Conservation (phyloP, 2,113 vertebrate genomes). For the Ahaetulla prasina region DNA sequence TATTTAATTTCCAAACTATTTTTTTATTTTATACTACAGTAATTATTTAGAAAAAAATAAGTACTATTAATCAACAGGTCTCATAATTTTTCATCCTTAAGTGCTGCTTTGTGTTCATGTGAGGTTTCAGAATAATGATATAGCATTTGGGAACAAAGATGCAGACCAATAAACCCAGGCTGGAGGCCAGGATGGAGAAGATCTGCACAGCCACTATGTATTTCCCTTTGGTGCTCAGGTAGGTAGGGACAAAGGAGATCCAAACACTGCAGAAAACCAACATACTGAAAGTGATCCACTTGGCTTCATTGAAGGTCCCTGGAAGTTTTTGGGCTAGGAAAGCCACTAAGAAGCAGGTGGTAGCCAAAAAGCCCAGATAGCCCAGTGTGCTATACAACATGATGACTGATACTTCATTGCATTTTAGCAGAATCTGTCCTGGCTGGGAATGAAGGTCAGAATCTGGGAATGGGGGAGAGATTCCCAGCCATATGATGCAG, state of each 20-base stretch:
- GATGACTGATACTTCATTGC: not conserved
- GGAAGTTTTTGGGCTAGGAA: not conserved
- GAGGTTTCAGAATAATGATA: not conserved
- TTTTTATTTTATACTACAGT: not conserved
- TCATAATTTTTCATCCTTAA: not conserved
- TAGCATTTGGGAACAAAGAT: not conserved
- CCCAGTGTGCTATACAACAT: not conserved
- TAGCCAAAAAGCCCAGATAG: not conserved
- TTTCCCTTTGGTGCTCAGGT: not conserved
- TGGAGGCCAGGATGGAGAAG: not conserved
- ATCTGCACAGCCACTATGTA: not conserved
- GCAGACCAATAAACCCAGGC: not conserved
- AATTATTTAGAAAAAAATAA: not conserved
- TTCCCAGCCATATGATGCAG: not conserved
- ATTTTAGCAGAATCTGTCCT: not conserved
- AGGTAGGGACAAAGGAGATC: not conserved
- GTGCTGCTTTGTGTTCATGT: not conserved
- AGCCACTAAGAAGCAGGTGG: not conserved
- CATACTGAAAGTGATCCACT: not conserved
- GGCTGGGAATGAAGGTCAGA: not conserved
- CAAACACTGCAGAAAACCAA: not conserved
- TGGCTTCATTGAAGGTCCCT: not conserved
- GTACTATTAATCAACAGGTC: not conserved
- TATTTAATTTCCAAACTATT: not conserved
- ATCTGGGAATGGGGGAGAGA: not conserved